Evolutionary conservation across 64 coral and sea anemone genomes (phyloP).

Genomic region (Montipora cactus): DNA sequence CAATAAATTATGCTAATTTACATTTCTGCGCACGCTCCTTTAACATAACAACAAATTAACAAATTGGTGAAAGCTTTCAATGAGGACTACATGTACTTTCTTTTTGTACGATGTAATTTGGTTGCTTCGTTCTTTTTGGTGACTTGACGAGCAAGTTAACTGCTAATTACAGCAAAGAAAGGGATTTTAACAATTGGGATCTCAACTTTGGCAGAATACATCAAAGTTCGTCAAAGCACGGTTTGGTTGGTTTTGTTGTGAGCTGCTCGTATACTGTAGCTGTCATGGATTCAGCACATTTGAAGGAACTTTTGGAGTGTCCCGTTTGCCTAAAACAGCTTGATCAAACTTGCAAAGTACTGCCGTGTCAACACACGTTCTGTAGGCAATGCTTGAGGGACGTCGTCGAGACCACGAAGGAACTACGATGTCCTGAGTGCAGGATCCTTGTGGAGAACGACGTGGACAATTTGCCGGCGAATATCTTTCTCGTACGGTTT

Average conservation of each 20-base stretch:
- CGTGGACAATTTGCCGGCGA: slow-evolving; percentile 83
- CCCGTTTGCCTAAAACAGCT: slow-evolving; percentile 95
- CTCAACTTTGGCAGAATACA: neutral
- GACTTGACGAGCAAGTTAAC: neutral
- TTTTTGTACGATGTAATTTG: neutral
- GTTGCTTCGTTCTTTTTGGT: neutral
- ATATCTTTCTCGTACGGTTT: slow-evolving; percentile 89
- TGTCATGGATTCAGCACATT: slow-evolving; percentile 65
- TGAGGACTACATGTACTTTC: neutral
- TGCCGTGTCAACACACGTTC: slow-evolving; percentile 99
- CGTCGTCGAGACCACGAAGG: slow-evolving; percentile 80
- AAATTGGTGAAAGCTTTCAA: neutral
- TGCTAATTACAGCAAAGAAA: neutral
- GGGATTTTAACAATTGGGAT: neutral
- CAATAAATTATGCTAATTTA: slow-evolving; percentile 26
- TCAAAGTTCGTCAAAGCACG: neutral
- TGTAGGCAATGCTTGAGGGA: slow-evolving; percentile 85
- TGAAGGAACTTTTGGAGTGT: slow-evolving; percentile 94
- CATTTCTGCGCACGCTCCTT: slow-evolving; percentile 14
- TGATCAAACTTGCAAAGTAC: slow-evolving; percentile 92
- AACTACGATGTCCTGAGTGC: slow-evolving; percentile 95
- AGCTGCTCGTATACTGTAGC: neutral
- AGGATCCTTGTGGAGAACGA: slow-evolving; percentile 87
- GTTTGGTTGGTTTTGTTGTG: neutral
- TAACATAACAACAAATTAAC: slow-evolving; percentile 19